These are phyloP conservation scores for Agapetus fuscipes DNA, from an alignment of 2,888 invertebrate species.

Conservation along the genomic window DNA sequence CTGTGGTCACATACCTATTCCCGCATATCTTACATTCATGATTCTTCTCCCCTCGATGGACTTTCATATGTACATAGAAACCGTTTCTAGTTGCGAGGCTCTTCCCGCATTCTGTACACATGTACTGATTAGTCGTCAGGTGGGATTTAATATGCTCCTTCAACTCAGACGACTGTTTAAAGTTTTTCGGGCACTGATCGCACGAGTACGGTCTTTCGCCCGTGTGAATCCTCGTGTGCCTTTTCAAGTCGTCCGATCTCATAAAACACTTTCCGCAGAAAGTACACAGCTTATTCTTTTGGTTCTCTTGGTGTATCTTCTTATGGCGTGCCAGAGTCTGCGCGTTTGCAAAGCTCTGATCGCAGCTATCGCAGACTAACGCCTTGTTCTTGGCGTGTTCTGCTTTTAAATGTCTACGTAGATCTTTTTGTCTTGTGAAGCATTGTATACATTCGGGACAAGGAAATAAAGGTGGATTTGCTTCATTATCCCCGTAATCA, in stretches of 20 bases:
- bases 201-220: constrained; percentile 25
- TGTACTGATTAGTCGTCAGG: constrained; percentile 20
- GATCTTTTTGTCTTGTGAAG: constrained; percentile 29
- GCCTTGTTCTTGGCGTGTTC: constrained; percentile 8
- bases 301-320: constrained; percentile 24
- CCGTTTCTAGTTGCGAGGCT: constrained; percentile 23
- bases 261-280: constrained; percentile 24
- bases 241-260: constrained; percentile 23
- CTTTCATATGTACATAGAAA: constrained; percentile 23
- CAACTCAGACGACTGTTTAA: constrained; percentile 23
- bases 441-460: constrained; percentile 32
- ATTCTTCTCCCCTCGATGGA: constrained; percentile 23
- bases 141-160: constrained; percentile 23
- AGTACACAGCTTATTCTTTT: constrained; percentile 23
- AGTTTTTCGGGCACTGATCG: constrained; percentile 24
- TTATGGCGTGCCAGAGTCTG: constrained; percentile 34
- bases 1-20: constrained; percentile 22
- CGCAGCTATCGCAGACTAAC: constrained; percentile 30
- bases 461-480: constrained; percentile 31
- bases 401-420: constrained; percentile 24
- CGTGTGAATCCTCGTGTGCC: constrained; percentile 26
- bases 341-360: constrained; percentile 33
- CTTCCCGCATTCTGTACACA: constrained; percentile 23
- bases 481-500: constrained; percentile 26
- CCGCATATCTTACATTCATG: constrained; percentile 22